These are phyloP conservation scores for Electrophaes corylata DNA, from an alignment of 2,888 invertebrate species.

Conservation along the genomic window DNA sequence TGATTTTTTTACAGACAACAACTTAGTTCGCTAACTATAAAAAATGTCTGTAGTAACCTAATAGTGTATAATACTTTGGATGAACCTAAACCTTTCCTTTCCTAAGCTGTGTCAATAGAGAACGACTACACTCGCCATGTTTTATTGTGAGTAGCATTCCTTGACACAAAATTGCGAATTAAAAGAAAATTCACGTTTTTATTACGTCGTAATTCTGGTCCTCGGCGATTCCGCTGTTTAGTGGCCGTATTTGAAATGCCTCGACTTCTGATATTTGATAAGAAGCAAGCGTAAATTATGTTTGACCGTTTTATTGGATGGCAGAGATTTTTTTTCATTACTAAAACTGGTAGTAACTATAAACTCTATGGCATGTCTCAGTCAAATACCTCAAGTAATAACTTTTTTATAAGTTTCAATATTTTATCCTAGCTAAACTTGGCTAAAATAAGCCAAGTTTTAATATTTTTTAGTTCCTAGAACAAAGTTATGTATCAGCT, in stretches of 20 bases:
- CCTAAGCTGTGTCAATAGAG: slow-evolving; percentile 47
- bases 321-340: not conserved
- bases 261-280: slow-evolving; percentile 54
- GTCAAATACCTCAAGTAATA: too few relatives aligned
- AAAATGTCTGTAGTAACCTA: too few relatives aligned
- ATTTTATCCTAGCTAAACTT: too few relatives aligned
- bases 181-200: slow-evolving; percentile 67
- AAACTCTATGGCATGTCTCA: too few relatives aligned
- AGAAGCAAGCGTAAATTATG: slow-evolving; percentile 36
- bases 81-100: not conserved
- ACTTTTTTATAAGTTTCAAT: too few relatives aligned
- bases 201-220: slow-evolving; percentile 62
- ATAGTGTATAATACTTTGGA: not conserved
- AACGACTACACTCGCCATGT: slow-evolving; percentile 56
- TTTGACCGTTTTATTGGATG: slow-evolving; percentile 35
- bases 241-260: slow-evolving; percentile 55
- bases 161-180: slow-evolving; percentile 66
- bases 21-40: too few relatives aligned
- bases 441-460: too few relatives aligned
- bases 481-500: too few relatives aligned
- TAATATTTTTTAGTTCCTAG: too few relatives aligned
- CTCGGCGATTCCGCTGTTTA: slow-evolving; percentile 59
- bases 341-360: not conserved
- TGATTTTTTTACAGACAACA: too few relatives aligned
- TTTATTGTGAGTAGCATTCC: slow-evolving; percentile 64